Evolutionary conservation across 2,113 vertebrate species (phyloP), one percentile per base, ranked within the genome.

Genomic region (Callionymus lyra): DNA sequence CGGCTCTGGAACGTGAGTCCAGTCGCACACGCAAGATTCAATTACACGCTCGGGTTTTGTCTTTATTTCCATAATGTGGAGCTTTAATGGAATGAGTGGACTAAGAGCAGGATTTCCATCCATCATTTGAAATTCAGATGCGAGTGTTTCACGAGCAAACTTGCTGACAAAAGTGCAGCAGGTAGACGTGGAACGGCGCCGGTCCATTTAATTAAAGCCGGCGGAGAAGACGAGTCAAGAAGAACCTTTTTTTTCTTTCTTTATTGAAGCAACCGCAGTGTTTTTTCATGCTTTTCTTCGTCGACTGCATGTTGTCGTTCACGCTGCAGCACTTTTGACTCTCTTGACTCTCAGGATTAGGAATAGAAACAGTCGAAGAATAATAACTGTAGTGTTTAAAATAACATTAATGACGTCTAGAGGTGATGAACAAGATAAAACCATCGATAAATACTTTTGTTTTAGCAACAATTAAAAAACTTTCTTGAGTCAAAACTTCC

Each of bases 101-200:
- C 81, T 84, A 85, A 81, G 75, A 77, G 83, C 59, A 58, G 75
- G 71, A 68, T 79, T 86, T 90, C 85, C 77, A 87, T 88, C 87
- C 86, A 85, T 84, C 83, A 90, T 93, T 90, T 91, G 87, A 90
- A 92, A 91, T 89, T 92, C 90, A 89, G 85, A 89, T 88, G 74
- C 66, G 78, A 78, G 71, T 76, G 61, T 72, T 85, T n/a, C n/a
- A 84, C 80, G 59, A 79, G 52, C 55, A 88, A 93, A 91, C 67
- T 81, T 90, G 90, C 89, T 92, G 90, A 91, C 87, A 90, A 80
- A 79, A 87, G 65, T 86, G 84, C 81, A 82, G 87, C 76, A 61
- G 82, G 69, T 84, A 82, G 87, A 77, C 79, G 62, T 80, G 78
- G 82, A 80, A 75, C 63, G 71, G 63, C 62, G 72, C 70, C 77